phyloP scores from a whole-genome alignment of 2,113 vertebrate genomes.

The Pagrus major region DNA sequence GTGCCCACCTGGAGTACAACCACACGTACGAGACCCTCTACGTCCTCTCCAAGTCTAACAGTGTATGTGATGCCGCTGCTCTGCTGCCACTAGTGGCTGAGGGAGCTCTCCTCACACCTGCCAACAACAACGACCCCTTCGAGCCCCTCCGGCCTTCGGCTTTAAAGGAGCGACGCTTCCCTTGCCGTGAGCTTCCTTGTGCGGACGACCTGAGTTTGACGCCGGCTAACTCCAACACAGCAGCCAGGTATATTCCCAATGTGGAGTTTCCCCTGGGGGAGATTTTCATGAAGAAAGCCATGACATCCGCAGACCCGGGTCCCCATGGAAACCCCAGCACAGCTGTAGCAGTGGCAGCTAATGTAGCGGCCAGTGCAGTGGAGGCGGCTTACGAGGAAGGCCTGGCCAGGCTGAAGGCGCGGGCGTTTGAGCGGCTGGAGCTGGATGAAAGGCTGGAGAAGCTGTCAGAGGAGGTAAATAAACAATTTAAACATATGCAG shows the following conservation, averaged over 20 bases:
- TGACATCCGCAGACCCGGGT: constrained; percentile 87
- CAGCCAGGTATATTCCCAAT: constrained; percentile 92
- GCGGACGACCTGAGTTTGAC: constrained; percentile 86
- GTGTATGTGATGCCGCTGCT: constrained; percentile 93
- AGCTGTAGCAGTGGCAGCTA: constrained; percentile 88
- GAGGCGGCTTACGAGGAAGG: constrained; percentile 97
- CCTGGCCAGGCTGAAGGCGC: constrained; percentile 93
- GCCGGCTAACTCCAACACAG: constrained; percentile 77
- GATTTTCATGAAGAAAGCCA: constrained; percentile 91
- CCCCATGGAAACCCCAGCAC: constrained; percentile 83
- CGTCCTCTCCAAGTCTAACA: constrained; percentile 98
- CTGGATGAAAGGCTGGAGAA: constrained; percentile 96
- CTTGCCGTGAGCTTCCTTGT: constrained; percentile 83
- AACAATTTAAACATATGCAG: no score
- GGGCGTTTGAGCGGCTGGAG: constrained; percentile 95
- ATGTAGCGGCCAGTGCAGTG: constrained; percentile 87
- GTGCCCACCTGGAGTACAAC: constrained; percentile 98
- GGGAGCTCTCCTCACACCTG: constrained; percentile 87
- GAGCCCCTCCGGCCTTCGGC: constrained; percentile 91
- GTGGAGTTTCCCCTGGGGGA: constrained; percentile 95
- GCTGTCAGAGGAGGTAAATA: constrained; percentile 91
- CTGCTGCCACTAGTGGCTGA: constrained; percentile 92
- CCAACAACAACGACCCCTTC: constrained; percentile 89
- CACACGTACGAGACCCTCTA: constrained; percentile 99
- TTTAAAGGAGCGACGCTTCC: constrained; percentile 90